Base-by-base conservation (phyloP, 2,888 invertebrate species). In the Acrobasis repandana region DNA sequence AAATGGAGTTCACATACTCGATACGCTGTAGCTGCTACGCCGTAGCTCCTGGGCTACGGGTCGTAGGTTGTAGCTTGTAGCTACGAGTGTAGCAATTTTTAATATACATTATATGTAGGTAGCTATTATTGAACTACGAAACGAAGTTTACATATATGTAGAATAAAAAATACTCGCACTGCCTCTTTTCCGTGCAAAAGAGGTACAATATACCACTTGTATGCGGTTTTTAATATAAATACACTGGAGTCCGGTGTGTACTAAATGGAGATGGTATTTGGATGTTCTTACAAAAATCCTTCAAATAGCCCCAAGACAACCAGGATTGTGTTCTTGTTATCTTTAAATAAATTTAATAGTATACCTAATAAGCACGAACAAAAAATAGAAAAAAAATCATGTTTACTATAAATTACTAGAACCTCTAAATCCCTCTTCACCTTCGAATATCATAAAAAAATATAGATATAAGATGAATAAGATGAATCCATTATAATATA, bases 131-230 rank as follows among this genome's bases (percentile, higher is more conserved):
- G 43, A n/a, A 14, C 14, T 43, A 43, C 5, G n/a, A 43, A 14
- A 43, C 5, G n/a, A 43, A 14, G 6, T 1, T 43, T 4, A 43
- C 6, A 43, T n/a, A 43, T 14, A 14, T 14, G 0, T n/a, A 43
- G 43, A 4, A 3, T 43, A 14, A 43, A 9, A 14, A 38, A 20
- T 38, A 54, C 52, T 54, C 36, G 38, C 54, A 38, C 36, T 20
- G 18, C 34, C 20, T 38, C 54, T 54, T 20, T 16, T 54, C 34
- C 38, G 34, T 54, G 14, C 38, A 43, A 54, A 54, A 54, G 54
- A 18, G 38, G 18, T 54, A 3, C 14, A 20, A 38, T 58, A n/a
- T 9, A 43, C 11, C 10, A 28, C 16, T 36, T 14, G 11, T 20
- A 16, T 56, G 20, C 43, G 43, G 16, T 38, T 36, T 43, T 54